Percentiles rank a stretch among this genome's conserved stretches.
Conservation (phyloP, 1,140 invertebrate genomes). For the Potamilus streckersoni region DNA sequence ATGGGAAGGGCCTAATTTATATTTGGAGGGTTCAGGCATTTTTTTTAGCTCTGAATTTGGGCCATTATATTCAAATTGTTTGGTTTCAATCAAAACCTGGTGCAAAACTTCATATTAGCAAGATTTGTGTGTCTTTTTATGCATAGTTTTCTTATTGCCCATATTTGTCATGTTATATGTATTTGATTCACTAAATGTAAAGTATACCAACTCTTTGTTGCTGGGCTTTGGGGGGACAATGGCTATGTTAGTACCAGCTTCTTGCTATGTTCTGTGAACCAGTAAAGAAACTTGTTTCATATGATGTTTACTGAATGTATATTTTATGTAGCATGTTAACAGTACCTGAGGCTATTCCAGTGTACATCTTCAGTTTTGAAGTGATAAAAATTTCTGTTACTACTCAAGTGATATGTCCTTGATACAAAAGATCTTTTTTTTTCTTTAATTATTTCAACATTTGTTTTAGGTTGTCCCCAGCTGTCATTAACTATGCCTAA, state of each 20-base stretch:
- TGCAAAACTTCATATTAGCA: no score
- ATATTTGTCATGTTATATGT: no score
- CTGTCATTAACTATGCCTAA: constrained; percentile 45
- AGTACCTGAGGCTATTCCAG: not conserved
- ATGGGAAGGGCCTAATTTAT: no score
- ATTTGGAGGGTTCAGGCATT: no score
- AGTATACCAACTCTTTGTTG: no score
- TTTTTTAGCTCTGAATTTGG: no score
- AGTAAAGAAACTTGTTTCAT: not conserved
- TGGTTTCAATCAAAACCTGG: no score
- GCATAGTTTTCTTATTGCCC: no score
- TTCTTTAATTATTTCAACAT: not conserved
- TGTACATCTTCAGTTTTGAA: not conserved
- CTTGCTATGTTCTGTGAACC: not conserved
- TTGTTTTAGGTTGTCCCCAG: constrained; percentile 45
- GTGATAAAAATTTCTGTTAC: not conserved
- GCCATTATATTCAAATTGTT: no score
- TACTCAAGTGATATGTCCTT: not conserved
- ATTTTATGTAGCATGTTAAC: not conserved
- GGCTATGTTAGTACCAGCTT: no score
- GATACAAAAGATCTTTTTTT: not conserved
- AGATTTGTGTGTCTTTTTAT: no score
- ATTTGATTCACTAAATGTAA: no score
- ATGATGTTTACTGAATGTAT: not conserved
- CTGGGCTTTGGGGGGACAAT: not conserved